Conservation (phyloP, 2,888 invertebrate genomes). For the Drosophila putrida region DNA sequence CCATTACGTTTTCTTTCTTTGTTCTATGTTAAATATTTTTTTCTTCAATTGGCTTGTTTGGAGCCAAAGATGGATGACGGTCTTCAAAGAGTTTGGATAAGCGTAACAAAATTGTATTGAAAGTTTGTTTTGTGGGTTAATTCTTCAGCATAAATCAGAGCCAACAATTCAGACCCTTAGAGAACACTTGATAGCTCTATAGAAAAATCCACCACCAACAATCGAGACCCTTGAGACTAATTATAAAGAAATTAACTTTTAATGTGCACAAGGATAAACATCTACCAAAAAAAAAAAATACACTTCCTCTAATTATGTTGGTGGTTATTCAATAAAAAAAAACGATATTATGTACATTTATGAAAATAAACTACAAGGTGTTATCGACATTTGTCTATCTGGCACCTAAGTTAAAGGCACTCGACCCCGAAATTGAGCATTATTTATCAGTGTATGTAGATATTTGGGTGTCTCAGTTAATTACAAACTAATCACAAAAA, state of each 20-base stretch:
- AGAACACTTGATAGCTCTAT: conserved; percentile 57
- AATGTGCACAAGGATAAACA: conserved; percentile 72
- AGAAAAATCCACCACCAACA: conserved; percentile 14
- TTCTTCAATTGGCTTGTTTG: conserved; percentile 4
- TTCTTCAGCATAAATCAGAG: conserved; percentile 17
- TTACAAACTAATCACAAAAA: conserved; percentile 73
- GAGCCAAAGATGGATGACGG: conserved; percentile 61
- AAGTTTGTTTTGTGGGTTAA: conserved; percentile 39
- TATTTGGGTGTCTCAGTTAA: conserved; percentile 59
- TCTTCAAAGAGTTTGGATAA: conserved; percentile 59
- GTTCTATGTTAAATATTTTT: not conserved
- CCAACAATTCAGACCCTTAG: not conserved
- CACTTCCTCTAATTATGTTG: conserved; percentile 64
- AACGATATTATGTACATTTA: not conserved
- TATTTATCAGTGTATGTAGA: conserved; percentile 45
- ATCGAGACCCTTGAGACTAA: conserved; percentile 43
- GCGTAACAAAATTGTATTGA: conserved; percentile 70
- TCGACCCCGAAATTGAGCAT: conserved; percentile 30
- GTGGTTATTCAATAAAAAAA: conserved; percentile 56
- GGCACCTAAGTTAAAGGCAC: conserved; percentile 53
- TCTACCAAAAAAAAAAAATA: conserved; percentile 42
- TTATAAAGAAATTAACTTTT: conserved; percentile 82
- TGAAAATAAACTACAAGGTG: conserved; percentile 42
- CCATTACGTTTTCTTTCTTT: conserved; percentile 12
- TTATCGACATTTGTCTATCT: conserved; percentile 77